These are phyloP conservation scores for Uromys caudimaculatus DNA, from an alignment of 2,797 vertebrate genomes.

Conservation along the genomic window DNA sequence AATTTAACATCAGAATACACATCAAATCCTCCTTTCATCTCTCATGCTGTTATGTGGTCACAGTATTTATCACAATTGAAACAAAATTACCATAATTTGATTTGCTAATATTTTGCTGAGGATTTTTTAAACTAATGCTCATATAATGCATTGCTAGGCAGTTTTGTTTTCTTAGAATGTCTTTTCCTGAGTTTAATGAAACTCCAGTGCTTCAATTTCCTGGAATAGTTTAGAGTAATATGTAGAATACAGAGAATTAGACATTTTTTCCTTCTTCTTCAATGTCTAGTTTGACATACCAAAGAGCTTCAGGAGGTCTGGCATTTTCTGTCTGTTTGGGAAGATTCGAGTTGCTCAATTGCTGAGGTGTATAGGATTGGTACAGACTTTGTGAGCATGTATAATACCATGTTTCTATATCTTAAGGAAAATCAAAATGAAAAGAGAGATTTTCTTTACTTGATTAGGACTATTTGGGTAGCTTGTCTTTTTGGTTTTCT, in stretches of 20 bases:
- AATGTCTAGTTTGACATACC: background rate
- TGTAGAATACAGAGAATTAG: background rate
- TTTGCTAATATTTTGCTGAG: background rate
- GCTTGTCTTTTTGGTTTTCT: background rate
- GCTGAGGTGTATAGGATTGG: background rate
- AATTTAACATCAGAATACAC: too few relatives aligned
- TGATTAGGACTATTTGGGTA: background rate
- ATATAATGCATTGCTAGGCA: background rate
- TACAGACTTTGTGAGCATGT: background rate
- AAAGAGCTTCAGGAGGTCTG: background rate
- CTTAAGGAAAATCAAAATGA: background rate
- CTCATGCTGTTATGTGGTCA: too few relatives aligned
- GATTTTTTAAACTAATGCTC: background rate
- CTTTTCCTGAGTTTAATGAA: background rate
- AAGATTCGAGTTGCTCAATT: background rate
- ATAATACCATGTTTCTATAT: background rate
- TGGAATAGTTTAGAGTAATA: background rate
- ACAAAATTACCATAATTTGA: background rate
- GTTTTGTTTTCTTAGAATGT: background rate
- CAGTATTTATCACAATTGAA: background rate
- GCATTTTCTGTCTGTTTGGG: background rate
- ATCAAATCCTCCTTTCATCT: fast-evolving
- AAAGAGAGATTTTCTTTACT: background rate
- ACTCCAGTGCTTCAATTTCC: background rate
- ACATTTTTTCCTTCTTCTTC: background rate